These are phyloP conservation scores for Drosophila heteroneura DNA, from an alignment of 2,888 invertebrate species.

Conservation along the genomic window DNA sequence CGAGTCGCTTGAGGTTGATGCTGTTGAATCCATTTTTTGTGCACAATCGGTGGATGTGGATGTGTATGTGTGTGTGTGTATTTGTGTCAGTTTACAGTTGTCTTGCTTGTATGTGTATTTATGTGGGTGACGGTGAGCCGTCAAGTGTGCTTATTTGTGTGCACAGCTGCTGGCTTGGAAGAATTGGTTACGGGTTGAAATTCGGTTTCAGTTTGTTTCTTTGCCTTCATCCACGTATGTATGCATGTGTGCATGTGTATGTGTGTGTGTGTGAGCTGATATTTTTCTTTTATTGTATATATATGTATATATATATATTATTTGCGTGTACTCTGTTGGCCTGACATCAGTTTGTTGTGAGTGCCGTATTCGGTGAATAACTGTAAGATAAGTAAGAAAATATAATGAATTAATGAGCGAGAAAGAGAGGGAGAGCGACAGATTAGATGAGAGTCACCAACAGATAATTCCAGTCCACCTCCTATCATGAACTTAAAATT, in stretches of 20 bases:
- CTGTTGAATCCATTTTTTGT: conserved; percentile 62
- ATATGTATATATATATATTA: conserved; percentile 23
- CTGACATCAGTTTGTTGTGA: conserved; percentile 45
- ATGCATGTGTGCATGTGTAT: neutral
- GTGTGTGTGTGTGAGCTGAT: conserved; percentile 18
- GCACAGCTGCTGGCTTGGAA: conserved; percentile 70
- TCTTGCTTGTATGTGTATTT: conserved; percentile 2
- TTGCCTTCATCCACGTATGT: conserved; percentile 31
- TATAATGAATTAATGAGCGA: conserved; percentile 6
- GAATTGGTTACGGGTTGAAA: conserved; percentile 71
- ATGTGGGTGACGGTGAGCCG: conserved; percentile 13
- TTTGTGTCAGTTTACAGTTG: conserved; percentile 3
- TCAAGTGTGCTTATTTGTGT: conserved; percentile 35
- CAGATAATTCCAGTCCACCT: conserved; percentile 50
- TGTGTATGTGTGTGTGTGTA: conserved; percentile 7
- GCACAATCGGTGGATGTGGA: conserved; percentile 46
- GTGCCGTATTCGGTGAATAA: conserved; percentile 37
- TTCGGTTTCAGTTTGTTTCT: conserved; percentile 63
- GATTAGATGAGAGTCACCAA: conserved; percentile 36
- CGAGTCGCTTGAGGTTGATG: conserved; percentile 59
- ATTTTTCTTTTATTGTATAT: neutral
- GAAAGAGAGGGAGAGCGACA: conserved; percentile 15
- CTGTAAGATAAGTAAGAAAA: conserved; percentile 48
- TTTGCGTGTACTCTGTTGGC: conserved; percentile 21
- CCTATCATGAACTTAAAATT: conserved; percentile 57